A percentile compares a stretch with the other conserved stretches of the same genome.
Conservation (phyloP, 2,888 invertebrate genomes). For the Erpobdella octoculata region DNA sequence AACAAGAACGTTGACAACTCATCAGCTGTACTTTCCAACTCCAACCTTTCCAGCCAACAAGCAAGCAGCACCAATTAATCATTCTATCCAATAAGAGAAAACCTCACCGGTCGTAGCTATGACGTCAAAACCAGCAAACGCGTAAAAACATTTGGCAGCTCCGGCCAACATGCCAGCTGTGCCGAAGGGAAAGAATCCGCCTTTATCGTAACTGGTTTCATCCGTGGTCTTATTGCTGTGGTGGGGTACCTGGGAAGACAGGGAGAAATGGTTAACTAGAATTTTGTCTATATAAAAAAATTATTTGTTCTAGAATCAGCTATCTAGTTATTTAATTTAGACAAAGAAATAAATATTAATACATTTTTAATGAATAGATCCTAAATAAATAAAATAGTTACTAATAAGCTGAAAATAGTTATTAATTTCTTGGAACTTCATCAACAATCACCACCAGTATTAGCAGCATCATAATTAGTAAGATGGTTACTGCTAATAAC, state of each 20-base stretch:
- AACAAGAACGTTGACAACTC: background rate
- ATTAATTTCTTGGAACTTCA: too few species aligned
- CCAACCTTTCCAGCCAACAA: background rate
- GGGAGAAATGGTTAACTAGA: too few species aligned
- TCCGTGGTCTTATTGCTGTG: constrained; percentile 17
- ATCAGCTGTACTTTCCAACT: background rate
- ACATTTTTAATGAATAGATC: too few species aligned
- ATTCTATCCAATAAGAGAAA: too few species aligned
- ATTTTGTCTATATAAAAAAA: too few species aligned
- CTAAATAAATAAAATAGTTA: too few species aligned
- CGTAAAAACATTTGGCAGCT: constrained; percentile 65
- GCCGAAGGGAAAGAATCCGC: constrained; percentile 80
- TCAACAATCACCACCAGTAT: background rate
- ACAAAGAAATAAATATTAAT: background rate
- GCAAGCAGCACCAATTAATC: background rate
- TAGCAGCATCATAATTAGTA: background rate
- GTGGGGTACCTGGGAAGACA: constrained; percentile 22
- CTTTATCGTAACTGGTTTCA: constrained; percentile 55
- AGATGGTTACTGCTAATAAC: too few species aligned
- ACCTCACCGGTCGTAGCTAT: constrained; percentile 58
- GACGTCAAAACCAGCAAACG: constrained; percentile 90
- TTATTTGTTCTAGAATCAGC: too few species aligned
- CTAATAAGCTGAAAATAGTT: too few species aligned
- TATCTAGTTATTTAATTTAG: background rate
- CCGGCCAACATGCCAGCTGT: constrained; percentile 59